Base-by-base conservation (phyloP, 2,797 vertebrate genomes). In the Hippocampus kuda region DNA sequence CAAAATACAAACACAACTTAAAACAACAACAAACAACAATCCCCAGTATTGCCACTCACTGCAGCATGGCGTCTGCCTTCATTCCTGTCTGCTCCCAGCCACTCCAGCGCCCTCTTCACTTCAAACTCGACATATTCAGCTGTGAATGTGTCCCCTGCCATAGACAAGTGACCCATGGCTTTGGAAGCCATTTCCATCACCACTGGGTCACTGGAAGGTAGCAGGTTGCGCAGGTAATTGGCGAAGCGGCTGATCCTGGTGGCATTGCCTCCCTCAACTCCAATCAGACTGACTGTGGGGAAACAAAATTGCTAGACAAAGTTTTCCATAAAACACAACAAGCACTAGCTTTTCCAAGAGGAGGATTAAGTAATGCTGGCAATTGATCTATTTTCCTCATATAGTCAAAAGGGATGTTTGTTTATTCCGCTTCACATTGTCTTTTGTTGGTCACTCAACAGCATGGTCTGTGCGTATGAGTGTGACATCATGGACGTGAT, bases 101-200 rank as follows among this genome's bases (percentile, higher is more conserved):
- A 99, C 72, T 99, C 97, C 86, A 99, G 88, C 41, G 97, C 97
- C 82, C 97, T 91, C 83, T 99, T 99, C 85, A 99, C 97, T 76
- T 99, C 97, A 80, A 99, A 99, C 87, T 99, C 97, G 83, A 99
- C 97, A 22, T 99, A 99, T 72, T 99, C 97, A 0, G 97, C 97
- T 0, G 97, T 99, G 74, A 98, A 99, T 66, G 95, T 98, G 86
- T 98, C 97, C 22, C 97, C 97, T 0, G 97, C 96, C 95, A 98
- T 98, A 0, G 97, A 97, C 1, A 99, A 90, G 72, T 97, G 90
- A 12, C 97, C 97, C 1, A 99, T 98, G 70, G 97, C 97, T 85
- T 98, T 99, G 70, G 97, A 98, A 12, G 95, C 96, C 97, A 99
- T 98, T 85, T 99, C 97, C 96, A 98, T 99, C 27, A 98, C 96